Evolutionary conservation across 2,113 vertebrate species (phyloP), one percentile per base, ranked within the genome.

Genomic region (Tonatia bakeri): DNA sequence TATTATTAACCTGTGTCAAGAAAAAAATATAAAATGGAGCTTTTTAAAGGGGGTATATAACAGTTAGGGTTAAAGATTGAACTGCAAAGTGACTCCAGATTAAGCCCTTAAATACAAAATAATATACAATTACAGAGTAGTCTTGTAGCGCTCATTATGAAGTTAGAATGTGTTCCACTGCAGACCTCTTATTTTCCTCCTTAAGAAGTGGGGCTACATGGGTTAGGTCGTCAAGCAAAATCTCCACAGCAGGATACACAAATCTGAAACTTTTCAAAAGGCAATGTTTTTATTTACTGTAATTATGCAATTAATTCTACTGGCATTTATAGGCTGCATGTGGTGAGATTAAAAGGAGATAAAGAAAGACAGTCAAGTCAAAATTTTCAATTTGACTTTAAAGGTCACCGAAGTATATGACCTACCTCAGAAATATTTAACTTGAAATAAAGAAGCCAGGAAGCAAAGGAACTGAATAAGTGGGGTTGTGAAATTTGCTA

Each of bases 281-380:
- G 93, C 72, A 97, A 88, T 97, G 82, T 95, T 97, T 97, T 95
- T 94, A 95, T 93, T 97, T 93, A 69, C 52, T 87, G 26, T 97
- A 97, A 97, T 97, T 97, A 97, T 91, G 85, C 94, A 96, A 97
- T 97, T 97, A 97, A 97, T 97, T 97, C 85, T 83, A 77, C 94
- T 96, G 97, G 88, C 95, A 97, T 97, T 97, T 97, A 97, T 85
- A 94, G 88, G 72, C 81, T 94, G 52, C 94, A 82, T 93, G 77
- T 82, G 91, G 94, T 56, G 85, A 95, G 50, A 92, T 67, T 80
- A 89, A 88, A 96, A 95, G 82, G 81, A 96, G 85, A 96, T 96
- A 95, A 94, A 95, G 90, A 95, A 97, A 96, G 92, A 85, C 65
- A 91, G 67, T 96, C 96, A 97, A 97, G 97, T 91, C 54, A 97